Percentiles rank a stretch among this genome's conserved stretches.
These are phyloP conservation scores for Myotis myotis DNA, from an alignment of 2,797 vertebrate genomes.

Conservation along the genomic window DNA sequence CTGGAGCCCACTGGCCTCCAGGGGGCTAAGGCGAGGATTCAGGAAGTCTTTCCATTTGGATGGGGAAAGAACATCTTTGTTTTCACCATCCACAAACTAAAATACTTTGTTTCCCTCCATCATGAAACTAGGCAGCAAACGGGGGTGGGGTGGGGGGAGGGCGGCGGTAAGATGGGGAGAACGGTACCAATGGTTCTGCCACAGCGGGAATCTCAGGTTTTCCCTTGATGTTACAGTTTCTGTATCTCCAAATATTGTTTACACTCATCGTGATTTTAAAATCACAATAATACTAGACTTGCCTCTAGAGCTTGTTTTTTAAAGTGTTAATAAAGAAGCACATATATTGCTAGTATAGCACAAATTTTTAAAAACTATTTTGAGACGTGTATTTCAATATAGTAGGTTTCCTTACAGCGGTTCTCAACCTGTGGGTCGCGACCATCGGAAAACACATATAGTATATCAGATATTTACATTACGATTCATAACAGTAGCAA, in stretches of 20 bases:
- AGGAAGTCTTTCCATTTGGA: not conserved
- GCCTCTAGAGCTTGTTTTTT: not conserved
- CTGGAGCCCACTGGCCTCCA: not conserved
- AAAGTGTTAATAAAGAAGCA: not conserved
- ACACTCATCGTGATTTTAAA: not conserved
- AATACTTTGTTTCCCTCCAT: not conserved
- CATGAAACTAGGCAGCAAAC: not conserved
- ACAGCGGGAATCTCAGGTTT: not conserved
- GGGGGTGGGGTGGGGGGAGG: not conserved
- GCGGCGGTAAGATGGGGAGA: no score
- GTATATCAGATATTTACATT: no score
- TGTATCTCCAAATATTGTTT: not conserved
- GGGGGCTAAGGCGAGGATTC: not conserved
- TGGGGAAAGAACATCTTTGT: not conserved
- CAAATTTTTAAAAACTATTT: not conserved
- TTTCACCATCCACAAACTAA: not conserved
- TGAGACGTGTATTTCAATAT: conserved; percentile 12
- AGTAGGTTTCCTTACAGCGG: not conserved
- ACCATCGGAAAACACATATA: no score
- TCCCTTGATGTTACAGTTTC: not conserved
- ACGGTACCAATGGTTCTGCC: not conserved
- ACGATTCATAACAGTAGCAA: no score
- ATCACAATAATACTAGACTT: not conserved
- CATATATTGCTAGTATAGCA: not conserved
- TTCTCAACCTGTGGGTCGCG: no score